Conservation (phyloP, 2,797 vertebrate genomes). For the Periparus ater region DNA sequence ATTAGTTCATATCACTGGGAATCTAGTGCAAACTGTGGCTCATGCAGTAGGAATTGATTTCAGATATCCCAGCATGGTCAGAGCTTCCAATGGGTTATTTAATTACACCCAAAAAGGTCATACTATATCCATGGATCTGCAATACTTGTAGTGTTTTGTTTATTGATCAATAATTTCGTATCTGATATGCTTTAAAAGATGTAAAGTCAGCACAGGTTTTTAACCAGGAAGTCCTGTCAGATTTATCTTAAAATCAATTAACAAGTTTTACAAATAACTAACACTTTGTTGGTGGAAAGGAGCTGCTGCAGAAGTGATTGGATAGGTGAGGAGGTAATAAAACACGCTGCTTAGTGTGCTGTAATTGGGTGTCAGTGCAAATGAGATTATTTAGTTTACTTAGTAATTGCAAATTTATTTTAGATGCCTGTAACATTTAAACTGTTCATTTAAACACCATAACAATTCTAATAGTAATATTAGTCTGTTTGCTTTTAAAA, state of each 20-base stretch:
- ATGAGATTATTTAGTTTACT: slow-evolving; percentile 75
- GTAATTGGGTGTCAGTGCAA: slow-evolving; percentile 67
- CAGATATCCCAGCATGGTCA: background rate
- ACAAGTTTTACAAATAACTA: background rate
- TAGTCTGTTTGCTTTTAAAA: slow-evolving; percentile 59
- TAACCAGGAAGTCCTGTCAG: background rate
- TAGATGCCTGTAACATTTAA: slow-evolving; percentile 69
- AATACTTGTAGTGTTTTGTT: background rate
- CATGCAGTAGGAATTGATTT: background rate
- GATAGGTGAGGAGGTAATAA: slow-evolving; percentile 60
- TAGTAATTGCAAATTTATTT: slow-evolving; percentile 71
- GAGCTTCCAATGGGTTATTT: background rate
- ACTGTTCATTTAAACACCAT: slow-evolving; percentile 63
- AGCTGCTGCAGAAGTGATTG: slow-evolving; percentile 33
- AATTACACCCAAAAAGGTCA: slow-evolving; percentile 30
- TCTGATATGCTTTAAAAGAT: background rate
- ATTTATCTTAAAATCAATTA: background rate
- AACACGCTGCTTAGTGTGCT: slow-evolving; percentile 60
- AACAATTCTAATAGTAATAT: slow-evolving; percentile 55
- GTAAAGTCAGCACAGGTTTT: background rate
- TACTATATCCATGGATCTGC: background rate
- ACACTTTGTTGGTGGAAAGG: background rate
- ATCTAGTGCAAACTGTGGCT: background rate
- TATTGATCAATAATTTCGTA: background rate
- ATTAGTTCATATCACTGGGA: background rate